Percentiles rank a stretch among this genome's conserved stretches.
Evolutionary conservation across 2,888 invertebrate genomes (phyloP).

Genomic region (Esperia sulphurella): DNA sequence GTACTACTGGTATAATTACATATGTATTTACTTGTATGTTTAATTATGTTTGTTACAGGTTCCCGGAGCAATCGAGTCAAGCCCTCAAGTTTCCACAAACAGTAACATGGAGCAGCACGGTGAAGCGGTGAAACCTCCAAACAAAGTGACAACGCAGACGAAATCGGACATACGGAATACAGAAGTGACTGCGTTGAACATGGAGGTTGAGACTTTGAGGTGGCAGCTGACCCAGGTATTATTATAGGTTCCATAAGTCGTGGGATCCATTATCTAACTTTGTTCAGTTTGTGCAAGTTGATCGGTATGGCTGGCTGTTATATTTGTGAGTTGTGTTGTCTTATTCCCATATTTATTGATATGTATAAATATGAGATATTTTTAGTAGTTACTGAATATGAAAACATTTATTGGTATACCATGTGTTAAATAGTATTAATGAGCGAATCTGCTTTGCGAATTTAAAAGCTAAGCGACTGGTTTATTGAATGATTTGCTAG

Average conservation of each 20-base stretch:
- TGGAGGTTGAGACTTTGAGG: slow-evolving; percentile 83
- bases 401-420: too few species aligned
- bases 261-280: too few species aligned
- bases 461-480: slow-evolving; percentile 18
- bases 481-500: not conserved
- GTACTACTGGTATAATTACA: too few species aligned
- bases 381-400: too few species aligned
- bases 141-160: slow-evolving; percentile 27
- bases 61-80: slow-evolving; percentile 59
- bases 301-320: not conserved
- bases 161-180: slow-evolving; percentile 46
- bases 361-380: too few species aligned
- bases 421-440: not conserved
- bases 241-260: too few species aligned
- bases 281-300: not conserved
- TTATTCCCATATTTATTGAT: too few species aligned
- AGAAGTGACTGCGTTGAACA: slow-evolving; percentile 77
- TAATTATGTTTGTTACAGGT: slow-evolving; percentile 49
- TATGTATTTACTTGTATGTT: too few species aligned
- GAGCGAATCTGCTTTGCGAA: slow-evolving; percentile 29
- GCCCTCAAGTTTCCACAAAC: slow-evolving; percentile 57
- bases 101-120: slow-evolving; percentile 41
- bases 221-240: slow-evolving; percentile 87
- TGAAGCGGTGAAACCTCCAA: slow-evolving; percentile 42
- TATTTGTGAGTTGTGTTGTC: not conserved